Evolutionary conservation across 2,113 vertebrate genomes (phyloP).

Genomic region (Corythaeola cristata): DNA sequence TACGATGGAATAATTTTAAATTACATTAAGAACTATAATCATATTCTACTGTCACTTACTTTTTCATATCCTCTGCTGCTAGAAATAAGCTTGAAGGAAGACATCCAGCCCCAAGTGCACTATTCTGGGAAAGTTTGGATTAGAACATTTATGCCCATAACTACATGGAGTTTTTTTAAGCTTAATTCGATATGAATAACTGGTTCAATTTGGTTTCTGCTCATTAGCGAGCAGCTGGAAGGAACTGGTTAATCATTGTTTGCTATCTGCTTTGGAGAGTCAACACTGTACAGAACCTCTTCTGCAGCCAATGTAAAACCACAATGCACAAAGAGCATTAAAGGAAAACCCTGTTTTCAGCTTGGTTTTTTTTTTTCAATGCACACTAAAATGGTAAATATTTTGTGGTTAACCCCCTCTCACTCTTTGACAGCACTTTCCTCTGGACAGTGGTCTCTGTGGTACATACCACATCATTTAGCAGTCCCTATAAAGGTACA

Average conservation of each 20-base stretch:
- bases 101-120: background rate
- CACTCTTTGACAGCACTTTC: background rate
- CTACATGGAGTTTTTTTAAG: background rate
- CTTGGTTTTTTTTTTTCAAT: background rate
- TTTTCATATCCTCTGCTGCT: slow-evolving; percentile 12
- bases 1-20: slow-evolving; percentile 6
- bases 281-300: background rate
- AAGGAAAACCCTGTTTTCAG: slow-evolving; percentile 27
- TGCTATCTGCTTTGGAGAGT: slow-evolving; percentile 19
- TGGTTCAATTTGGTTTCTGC: slow-evolving; percentile 2
- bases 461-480: slow-evolving; percentile 17
- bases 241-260: slow-evolving; percentile 57
- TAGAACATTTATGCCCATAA: background rate
- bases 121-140: background rate
- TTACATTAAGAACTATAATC: background rate
- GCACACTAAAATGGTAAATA: background rate
- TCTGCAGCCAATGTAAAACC: slow-evolving; percentile 4
- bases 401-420: slow-evolving; percentile 10
- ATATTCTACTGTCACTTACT: background rate
- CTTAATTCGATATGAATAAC: slow-evolving; percentile 8
- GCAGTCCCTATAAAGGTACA: background rate
- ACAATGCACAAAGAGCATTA: background rate
- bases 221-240: slow-evolving; percentile 9
- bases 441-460: slow-evolving; percentile 12
- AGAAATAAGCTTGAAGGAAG: slow-evolving; percentile 25